phyloP scores from a whole-genome alignment of 2,113 vertebrate genomes.

The Sakesphorus luctuosus region DNA sequence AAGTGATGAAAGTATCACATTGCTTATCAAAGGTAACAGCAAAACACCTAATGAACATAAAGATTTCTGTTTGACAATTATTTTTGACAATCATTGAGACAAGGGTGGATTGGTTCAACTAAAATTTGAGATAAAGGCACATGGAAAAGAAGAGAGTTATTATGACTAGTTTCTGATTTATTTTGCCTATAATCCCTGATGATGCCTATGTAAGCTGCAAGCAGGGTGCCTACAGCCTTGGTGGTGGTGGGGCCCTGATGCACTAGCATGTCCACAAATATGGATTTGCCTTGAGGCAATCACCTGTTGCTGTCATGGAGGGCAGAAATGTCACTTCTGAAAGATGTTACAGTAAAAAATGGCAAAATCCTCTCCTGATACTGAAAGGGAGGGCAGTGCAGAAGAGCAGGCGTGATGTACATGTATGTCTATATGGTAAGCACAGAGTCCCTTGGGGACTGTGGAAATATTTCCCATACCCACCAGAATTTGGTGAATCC shows the following conservation, averaged over 20 bases:
- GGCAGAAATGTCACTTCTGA: not conserved
- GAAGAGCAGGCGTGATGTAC: not conserved
- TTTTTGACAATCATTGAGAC: not conserved
- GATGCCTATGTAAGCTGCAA: not conserved
- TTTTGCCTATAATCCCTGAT: not conserved
- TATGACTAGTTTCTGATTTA: not conserved
- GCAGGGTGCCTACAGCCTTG: not conserved
- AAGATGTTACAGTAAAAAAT: not conserved
- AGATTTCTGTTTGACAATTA: not conserved
- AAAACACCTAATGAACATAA: not conserved
- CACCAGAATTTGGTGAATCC: not conserved
- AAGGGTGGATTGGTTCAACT: not conserved
- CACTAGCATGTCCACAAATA: not conserved
- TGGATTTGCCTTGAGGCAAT: not conserved
- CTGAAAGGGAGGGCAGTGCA: not conserved
- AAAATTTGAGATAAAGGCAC: not conserved
- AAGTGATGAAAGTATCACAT: not conserved
- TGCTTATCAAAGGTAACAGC: not conserved
- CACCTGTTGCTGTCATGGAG: accelerated
- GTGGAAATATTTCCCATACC: not conserved
- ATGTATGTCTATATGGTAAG: not conserved
- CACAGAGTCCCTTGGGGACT: too few species aligned
- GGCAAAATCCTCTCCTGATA: not conserved
- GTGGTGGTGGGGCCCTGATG: not conserved
- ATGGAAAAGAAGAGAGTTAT: not conserved